These are phyloP conservation scores for Epizoanthus fatuus DNA, from an alignment of 92 coral and sea anemone genomes.

Conservation along the genomic window DNA sequence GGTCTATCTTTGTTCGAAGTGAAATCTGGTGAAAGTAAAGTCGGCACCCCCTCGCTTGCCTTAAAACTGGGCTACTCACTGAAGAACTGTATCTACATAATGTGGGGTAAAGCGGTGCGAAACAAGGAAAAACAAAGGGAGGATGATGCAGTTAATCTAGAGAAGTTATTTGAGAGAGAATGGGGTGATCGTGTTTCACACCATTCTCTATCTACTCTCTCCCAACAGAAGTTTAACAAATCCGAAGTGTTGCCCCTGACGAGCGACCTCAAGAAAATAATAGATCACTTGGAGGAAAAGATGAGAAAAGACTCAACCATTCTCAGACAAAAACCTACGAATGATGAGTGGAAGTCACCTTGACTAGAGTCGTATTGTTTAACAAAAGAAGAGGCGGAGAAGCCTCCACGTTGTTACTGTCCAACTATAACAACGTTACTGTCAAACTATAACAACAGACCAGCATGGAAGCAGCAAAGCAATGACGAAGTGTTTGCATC, in stretches of 20 bases:
- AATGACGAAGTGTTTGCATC: slow-evolving; percentile 14
- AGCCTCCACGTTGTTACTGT: slow-evolving; percentile 34
- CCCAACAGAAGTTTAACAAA: slow-evolving; percentile 17
- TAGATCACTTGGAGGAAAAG: not conserved
- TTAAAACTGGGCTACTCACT: slow-evolving; percentile 13
- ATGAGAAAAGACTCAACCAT: not conserved
- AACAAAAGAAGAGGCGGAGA: slow-evolving; percentile 62
- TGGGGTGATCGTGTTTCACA: slow-evolving; percentile 36
- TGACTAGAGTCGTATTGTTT: slow-evolving; percentile 30
- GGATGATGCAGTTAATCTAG: no score
- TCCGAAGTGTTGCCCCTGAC: slow-evolving; percentile 21
- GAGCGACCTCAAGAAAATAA: slow-evolving; percentile 26
- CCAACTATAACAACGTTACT: not conserved
- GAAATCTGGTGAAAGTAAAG: not conserved
- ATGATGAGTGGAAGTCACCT: slow-evolving; percentile 13
- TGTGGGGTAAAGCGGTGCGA: no score
- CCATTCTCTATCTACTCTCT: slow-evolving; percentile 15
- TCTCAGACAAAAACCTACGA: slow-evolving; percentile 11
- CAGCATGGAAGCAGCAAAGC: slow-evolving; percentile 43
- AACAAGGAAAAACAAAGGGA: no score
- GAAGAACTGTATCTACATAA: not conserved
- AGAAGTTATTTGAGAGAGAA: slow-evolving; percentile 13
- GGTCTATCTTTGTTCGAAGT: slow-evolving; percentile 3
- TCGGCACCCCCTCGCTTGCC: slow-evolving; percentile 40
- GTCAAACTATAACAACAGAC: slow-evolving; percentile 14